Conservation (phyloP, 92 coral and sea anemone species). For the Pocillopora grandis region DNA sequence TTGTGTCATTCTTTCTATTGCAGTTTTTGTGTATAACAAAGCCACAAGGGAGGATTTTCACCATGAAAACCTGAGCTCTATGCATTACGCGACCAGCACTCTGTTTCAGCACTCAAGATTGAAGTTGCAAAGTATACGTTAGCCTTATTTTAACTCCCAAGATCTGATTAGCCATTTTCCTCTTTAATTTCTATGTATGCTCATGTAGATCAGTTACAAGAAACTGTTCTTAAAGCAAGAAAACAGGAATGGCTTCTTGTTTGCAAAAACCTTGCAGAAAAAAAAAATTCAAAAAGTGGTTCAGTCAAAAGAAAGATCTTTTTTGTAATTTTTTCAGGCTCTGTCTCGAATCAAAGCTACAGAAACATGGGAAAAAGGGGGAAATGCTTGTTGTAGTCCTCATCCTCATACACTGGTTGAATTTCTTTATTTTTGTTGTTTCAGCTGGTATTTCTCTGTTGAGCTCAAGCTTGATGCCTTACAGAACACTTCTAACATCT, state of each 20-base stretch:
- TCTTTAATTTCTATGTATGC: too few relatives aligned
- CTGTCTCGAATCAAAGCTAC: too few relatives aligned
- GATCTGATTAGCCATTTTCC: too few relatives aligned
- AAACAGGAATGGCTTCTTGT: too few relatives aligned
- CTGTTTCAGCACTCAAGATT: slow-evolving; percentile 93
- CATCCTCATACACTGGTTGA: background rate
- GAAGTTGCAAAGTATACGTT: slow-evolving; percentile 67
- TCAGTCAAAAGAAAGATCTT: too few relatives aligned
- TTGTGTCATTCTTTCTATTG: background rate
- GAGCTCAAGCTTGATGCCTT: slow-evolving; percentile 70
- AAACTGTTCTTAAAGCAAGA: too few relatives aligned
- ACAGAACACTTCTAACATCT: slow-evolving; percentile 52
- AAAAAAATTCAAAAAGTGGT: too few relatives aligned
- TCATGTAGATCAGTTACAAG: too few relatives aligned
- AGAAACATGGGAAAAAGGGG: too few relatives aligned
- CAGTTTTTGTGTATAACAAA: slow-evolving; percentile 96
- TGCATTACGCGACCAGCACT: slow-evolving; percentile 70
- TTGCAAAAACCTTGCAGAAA: too few relatives aligned
- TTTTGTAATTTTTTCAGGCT: too few relatives aligned
- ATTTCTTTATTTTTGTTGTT: background rate
- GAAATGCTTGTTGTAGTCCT: background rate
- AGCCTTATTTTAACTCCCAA: background rate
- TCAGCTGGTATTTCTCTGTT: slow-evolving; percentile 80
- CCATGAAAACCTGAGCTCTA: slow-evolving; percentile 79
- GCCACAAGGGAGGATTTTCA: slow-evolving; percentile 89